Percentiles rank a stretch among this genome's conserved stretches.
phyloP scores from a whole-genome alignment of 2,113 vertebrate genomes.

The Eulemur rufifrons region DNA sequence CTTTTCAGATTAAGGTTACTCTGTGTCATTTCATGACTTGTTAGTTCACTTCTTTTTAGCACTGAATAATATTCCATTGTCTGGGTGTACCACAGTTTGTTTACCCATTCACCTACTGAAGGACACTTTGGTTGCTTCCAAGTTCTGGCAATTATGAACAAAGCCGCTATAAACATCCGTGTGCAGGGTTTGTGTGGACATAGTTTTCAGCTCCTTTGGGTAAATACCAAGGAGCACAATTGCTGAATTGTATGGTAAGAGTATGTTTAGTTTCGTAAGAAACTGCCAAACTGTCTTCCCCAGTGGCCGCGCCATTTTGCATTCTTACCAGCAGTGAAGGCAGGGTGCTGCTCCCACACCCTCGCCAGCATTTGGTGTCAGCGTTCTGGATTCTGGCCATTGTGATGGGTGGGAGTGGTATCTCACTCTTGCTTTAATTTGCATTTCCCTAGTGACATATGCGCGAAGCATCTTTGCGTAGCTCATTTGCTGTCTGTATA shows the following conservation, averaged over 20 bases:
- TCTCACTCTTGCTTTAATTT: background rate
- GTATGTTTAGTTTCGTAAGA: background rate
- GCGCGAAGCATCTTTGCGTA: accelerated
- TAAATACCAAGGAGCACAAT: background rate
- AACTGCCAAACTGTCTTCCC: background rate
- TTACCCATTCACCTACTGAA: background rate
- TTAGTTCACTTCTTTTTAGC: background rate
- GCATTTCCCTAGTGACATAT: accelerated
- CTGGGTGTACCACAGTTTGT: too few relatives aligned
- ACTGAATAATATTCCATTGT: background rate
- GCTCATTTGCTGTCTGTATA: accelerated
- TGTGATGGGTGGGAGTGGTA: accelerated
- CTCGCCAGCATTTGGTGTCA: accelerated
- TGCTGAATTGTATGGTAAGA: background rate
- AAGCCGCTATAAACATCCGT: accelerated
- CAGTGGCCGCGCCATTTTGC: accelerated
- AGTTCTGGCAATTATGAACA: background rate
- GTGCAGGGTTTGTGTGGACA: background rate
- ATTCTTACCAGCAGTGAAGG: accelerated
- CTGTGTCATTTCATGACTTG: background rate
- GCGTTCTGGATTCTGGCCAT: accelerated
- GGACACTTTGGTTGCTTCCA: background rate
- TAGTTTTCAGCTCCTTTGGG: background rate
- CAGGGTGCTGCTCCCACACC: accelerated
- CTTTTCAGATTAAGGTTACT: background rate